Evolutionary conservation across 2,888 invertebrate genomes (phyloP).

Genomic region (Stenodema calcarata): DNA sequence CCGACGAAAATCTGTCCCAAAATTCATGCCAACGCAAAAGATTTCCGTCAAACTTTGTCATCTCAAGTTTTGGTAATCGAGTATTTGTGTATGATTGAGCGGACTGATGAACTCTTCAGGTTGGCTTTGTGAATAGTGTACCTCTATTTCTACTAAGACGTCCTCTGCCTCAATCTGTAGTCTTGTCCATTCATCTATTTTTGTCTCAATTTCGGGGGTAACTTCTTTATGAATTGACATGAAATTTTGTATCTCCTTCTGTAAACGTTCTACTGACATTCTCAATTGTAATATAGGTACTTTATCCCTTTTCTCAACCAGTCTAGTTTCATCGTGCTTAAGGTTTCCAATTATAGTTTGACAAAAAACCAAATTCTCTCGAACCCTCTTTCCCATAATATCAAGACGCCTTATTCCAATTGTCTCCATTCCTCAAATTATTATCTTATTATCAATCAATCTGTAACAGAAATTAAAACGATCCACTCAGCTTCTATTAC

Average conservation of each 20-base stretch:
- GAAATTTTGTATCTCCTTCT: background rate
- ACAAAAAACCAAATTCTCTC: background rate
- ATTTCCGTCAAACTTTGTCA: background rate
- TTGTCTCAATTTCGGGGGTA: background rate
- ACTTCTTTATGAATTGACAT: background rate
- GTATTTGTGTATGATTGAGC: background rate
- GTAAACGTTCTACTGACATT: background rate
- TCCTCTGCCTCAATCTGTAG: background rate
- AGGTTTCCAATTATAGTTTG: background rate
- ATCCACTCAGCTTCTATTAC: no score
- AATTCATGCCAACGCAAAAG: background rate
- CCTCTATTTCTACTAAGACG: background rate
- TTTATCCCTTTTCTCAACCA: background rate
- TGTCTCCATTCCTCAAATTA: background rate
- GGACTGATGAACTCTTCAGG: background rate
- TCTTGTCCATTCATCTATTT: background rate
- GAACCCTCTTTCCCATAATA: background rate
- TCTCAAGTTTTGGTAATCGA: background rate
- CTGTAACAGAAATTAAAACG: no score
- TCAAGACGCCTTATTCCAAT: background rate
- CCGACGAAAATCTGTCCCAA: slow-evolving; percentile 5
- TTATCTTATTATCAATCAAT: no score
- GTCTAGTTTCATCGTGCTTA: background rate
- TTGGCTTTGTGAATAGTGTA: background rate
- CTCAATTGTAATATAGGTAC: background rate